Percentiles rank a stretch among this genome's conserved stretches.
Conservation (phyloP, 2,797 vertebrate genomes). For the Neoniphon sammara region DNA sequence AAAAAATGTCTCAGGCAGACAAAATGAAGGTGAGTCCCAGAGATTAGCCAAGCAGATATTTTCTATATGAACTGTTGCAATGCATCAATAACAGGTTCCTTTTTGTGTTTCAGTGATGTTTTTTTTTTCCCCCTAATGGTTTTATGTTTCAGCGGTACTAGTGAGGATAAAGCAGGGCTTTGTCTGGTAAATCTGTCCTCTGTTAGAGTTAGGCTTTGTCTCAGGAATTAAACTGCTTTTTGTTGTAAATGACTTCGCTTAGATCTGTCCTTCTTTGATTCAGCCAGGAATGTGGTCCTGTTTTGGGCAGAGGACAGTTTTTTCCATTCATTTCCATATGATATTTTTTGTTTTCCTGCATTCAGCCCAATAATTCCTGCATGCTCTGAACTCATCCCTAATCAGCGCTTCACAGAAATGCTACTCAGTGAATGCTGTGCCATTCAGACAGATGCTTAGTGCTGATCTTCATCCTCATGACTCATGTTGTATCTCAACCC, state of each 20-base stretch:
- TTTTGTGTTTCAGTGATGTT: neutral
- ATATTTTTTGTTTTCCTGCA: neutral
- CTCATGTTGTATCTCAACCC: conserved; percentile 12
- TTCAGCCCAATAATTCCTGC: neutral
- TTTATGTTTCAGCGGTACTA: neutral
- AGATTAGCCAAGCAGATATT: neutral
- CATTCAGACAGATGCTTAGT: conserved; percentile 12
- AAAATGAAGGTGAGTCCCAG: conserved; percentile 83
- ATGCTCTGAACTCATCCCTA: neutral
- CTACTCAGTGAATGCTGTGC: neutral
- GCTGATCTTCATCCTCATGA: conserved; percentile 39
- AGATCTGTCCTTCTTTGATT: neutral
- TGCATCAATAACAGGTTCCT: conserved; percentile 24
- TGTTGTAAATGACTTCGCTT: neutral
- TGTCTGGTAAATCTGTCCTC: neutral
- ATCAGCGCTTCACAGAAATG: neutral
- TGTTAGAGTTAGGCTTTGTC: no score
- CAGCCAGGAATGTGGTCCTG: no score
- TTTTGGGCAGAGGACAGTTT: neutral
- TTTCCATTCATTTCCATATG: neutral
- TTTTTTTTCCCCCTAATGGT: neutral
- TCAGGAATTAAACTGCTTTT: neutral
- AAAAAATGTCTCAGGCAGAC: conserved; percentile 85
- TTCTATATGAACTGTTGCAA: neutral
- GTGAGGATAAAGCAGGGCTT: neutral